Evolutionary conservation across 2,113 vertebrate genomes (phyloP).

Genomic region (Blennius ocellaris): DNA sequence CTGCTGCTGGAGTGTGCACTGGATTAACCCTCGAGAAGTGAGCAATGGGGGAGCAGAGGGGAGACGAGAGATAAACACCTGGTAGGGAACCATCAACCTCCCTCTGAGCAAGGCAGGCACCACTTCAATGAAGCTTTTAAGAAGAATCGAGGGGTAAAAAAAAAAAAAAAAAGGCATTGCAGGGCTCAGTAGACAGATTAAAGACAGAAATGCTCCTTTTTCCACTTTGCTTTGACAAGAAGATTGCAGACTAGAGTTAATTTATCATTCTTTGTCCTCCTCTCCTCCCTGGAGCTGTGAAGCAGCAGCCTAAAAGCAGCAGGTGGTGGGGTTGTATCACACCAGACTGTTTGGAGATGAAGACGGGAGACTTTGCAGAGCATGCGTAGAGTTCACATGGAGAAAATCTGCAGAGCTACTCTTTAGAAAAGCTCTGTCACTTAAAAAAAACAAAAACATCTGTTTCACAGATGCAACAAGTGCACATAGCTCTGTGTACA

Average conservation of each 20-base stretch:
- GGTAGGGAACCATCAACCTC: constrained; percentile 65
- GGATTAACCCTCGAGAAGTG: constrained; percentile 12
- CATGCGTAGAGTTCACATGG: not conserved
- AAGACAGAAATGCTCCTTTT: constrained; percentile 62
- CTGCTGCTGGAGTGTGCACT: constrained; percentile 1
- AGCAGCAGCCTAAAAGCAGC: constrained; percentile 18
- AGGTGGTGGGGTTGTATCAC: constrained; percentile 52
- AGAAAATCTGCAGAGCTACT: too few relatives aligned
- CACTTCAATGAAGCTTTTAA: constrained; percentile 65
- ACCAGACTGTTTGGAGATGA: not conserved
- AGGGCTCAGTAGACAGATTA: constrained; percentile 71
- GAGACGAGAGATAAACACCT: constrained; percentile 65
- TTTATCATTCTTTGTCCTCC: constrained; percentile 68
- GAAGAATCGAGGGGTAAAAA: constrained; percentile 29
- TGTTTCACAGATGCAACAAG: constrained; percentile 75
- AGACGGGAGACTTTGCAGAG: not conserved
- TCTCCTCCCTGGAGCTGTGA: constrained; percentile 42
- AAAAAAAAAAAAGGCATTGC: constrained; percentile 48
- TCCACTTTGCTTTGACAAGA: constrained; percentile 72
- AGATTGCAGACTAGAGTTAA: constrained; percentile 72
- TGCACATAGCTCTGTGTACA: constrained; percentile 60
- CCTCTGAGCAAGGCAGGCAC: constrained; percentile 65
- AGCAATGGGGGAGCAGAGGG: constrained; percentile 13
- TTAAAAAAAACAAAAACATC: constrained; percentile 57
- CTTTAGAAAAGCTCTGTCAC: constrained; percentile 37